These are phyloP conservation scores for Megaleporinus macrocephalus DNA, from an alignment of 2,113 vertebrate genomes.

Conservation along the genomic window DNA sequence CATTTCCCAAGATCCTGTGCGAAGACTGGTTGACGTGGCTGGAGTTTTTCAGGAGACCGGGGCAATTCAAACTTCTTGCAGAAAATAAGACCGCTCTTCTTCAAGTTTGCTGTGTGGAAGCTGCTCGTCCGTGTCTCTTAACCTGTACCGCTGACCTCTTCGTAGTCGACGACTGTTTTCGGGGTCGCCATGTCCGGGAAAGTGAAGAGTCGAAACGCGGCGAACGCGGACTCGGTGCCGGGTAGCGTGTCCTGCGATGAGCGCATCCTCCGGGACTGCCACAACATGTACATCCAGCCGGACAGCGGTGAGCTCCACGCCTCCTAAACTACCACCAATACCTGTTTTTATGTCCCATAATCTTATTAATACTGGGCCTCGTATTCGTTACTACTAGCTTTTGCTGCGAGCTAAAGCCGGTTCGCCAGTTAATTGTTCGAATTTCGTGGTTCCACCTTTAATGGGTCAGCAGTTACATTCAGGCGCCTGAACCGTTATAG, in stretches of 20 bases:
- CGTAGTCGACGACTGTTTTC: background rate
- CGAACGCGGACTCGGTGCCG: slow-evolving; percentile 72
- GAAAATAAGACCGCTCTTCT: slow-evolving; percentile 20
- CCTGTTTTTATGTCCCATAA: background rate
- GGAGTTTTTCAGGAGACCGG: slow-evolving; percentile 72
- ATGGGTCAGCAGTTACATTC: no score
- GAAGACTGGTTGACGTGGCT: slow-evolving; percentile 59
- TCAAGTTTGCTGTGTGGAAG: background rate
- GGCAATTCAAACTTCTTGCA: slow-evolving; percentile 71
- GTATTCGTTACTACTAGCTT: no score
- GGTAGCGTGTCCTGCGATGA: slow-evolving; percentile 78
- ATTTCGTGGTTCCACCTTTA: no score
- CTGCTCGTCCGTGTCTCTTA: no score
- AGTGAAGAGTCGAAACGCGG: slow-evolving; percentile 75
- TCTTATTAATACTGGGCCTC: no score
- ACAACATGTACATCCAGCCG: slow-evolving; percentile 77
- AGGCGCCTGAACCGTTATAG: no score
- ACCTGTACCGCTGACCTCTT: background rate
- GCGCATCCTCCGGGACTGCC: slow-evolving; percentile 80
- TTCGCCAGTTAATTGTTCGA: background rate
- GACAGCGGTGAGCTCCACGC: slow-evolving; percentile 74
- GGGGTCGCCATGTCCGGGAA: slow-evolving; percentile 77
- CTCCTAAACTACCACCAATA: background rate
- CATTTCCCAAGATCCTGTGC: slow-evolving; percentile 66
- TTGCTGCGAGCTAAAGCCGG: background rate